phyloP scores from a whole-genome alignment of 2,113 vertebrate species.

The Pachyramphus minor region DNA sequence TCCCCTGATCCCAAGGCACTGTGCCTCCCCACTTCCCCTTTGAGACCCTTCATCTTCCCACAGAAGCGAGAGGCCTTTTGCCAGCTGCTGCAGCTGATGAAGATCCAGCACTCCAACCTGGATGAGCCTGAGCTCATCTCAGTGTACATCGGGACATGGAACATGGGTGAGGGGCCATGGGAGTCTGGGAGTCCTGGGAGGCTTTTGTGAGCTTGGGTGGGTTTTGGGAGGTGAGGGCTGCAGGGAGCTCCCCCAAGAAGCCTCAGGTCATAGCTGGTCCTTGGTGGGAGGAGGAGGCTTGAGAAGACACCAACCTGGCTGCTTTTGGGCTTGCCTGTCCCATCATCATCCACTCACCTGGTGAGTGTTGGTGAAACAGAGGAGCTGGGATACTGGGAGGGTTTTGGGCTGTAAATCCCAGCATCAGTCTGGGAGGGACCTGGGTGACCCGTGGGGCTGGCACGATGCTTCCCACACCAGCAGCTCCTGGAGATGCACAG shows the following conservation, averaged over 20 bases:
- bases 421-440: background rate
- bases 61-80: constrained; percentile 87
- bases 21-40: background rate
- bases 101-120: constrained; percentile 73
- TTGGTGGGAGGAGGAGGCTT: background rate
- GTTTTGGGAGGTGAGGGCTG: background rate
- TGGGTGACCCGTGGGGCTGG: fast-evolving
- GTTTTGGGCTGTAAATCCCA: background rate
- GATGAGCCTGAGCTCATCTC: constrained; percentile 82
- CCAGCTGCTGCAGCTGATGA: constrained; percentile 86
- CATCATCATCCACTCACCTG: fast-evolving
- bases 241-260: background rate
- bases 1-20: background rate
- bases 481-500: fast-evolving
- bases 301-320: background rate
- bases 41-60: fast-evolving
- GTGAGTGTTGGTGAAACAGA: background rate
- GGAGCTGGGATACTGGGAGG: background rate
- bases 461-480: fast-evolving
- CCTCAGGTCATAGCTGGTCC: background rate
- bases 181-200: no score
- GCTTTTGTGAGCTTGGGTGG: fast-evolving
- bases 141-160: constrained; percentile 86
- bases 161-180: constrained; percentile 83
- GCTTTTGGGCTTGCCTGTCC: background rate